phyloP scores from a whole-genome alignment of 2,888 invertebrate genomes.

The Margaritifera margaritifera region DNA sequence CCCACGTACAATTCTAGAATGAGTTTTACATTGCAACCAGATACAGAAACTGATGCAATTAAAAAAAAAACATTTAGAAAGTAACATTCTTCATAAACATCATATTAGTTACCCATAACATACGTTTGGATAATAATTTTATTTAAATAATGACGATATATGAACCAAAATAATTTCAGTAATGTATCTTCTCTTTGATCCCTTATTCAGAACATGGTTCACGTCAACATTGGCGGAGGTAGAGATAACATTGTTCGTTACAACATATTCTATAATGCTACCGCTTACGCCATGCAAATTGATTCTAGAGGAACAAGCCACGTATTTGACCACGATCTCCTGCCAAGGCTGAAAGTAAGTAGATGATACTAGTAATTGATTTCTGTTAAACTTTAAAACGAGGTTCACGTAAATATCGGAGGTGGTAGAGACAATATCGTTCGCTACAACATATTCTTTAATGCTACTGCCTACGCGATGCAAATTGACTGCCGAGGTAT shows the following conservation, averaged over 20 bases:
- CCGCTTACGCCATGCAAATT: slow-evolving; percentile 35
- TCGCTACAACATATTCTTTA: slow-evolving; percentile 16
- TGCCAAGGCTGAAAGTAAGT: slow-evolving; percentile 11
- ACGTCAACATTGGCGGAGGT: slow-evolving; percentile 54
- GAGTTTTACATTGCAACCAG: too few relatives aligned
- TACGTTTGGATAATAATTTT: not conserved
- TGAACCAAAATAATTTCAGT: not conserved
- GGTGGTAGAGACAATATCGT: slow-evolving; percentile 19
- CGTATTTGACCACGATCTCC: slow-evolving; percentile 11
- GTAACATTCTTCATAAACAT: not conserved
- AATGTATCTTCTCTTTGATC: not conserved
- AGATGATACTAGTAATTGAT: not conserved
- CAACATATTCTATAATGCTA: slow-evolving; percentile 52
- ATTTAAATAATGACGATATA: not conserved
- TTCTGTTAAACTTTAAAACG: slow-evolving; percentile 12
- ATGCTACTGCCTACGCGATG: slow-evolving; percentile 4
- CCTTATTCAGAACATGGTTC: slow-evolving; percentile 47
- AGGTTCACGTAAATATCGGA: slow-evolving; percentile 18
- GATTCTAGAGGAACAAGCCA: slow-evolving; percentile 38
- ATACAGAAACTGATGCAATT: too few relatives aligned
- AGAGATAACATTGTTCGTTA: slow-evolving; percentile 48
- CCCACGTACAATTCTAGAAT: too few relatives aligned
- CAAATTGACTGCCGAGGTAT: slow-evolving; percentile 9
- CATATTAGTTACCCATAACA: not conserved
- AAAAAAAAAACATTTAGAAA: not conserved